A percentile compares a stretch with the other conserved stretches of the same genome.
These are phyloP conservation scores for Lasioglossum albipes DNA, from an alignment of 1,140 invertebrate genomes.

Conservation along the genomic window DNA sequence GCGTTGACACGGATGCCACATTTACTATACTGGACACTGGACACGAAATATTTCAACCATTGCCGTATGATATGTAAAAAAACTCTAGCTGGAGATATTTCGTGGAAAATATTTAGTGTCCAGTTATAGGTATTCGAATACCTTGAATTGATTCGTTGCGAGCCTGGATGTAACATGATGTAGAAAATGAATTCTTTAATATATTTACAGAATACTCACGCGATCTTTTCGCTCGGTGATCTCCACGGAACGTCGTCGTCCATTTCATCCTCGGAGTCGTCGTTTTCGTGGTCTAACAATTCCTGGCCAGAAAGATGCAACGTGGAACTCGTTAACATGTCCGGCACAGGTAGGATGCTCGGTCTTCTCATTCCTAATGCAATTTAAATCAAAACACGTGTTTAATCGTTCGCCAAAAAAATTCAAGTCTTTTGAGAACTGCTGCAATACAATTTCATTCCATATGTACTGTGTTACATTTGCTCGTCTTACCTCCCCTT, in stretches of 20 bases:
- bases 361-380: constrained; percentile 87
- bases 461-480: too few relatives aligned
- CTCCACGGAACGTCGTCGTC: constrained; percentile 94
- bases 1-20: background rate
- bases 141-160: constrained; percentile 24
- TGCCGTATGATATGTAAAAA: background rate
- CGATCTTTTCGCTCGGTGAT: constrained; percentile 93
- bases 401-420: background rate
- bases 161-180: constrained; percentile 11
- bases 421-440: too few relatives aligned
- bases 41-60: background rate
- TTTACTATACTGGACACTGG: background rate
- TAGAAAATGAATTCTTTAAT: background rate
- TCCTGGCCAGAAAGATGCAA: constrained; percentile 87
- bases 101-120: background rate
- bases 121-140: constrained; percentile 1
- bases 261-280: constrained; percentile 92
- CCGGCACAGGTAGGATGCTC: constrained; percentile 92
- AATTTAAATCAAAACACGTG: background rate
- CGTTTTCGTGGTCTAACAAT: constrained; percentile 86
- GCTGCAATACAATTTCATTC: too few relatives aligned
- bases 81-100: too few relatives aligned
- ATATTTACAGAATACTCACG: constrained; percentile 83
- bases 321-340: constrained; percentile 90
- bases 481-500: constrained; percentile 82